Percentiles rank a stretch among this genome's conserved stretches.
phyloP scores from a whole-genome alignment of 2,888 invertebrate genomes.

The Apamea anceps region DNA sequence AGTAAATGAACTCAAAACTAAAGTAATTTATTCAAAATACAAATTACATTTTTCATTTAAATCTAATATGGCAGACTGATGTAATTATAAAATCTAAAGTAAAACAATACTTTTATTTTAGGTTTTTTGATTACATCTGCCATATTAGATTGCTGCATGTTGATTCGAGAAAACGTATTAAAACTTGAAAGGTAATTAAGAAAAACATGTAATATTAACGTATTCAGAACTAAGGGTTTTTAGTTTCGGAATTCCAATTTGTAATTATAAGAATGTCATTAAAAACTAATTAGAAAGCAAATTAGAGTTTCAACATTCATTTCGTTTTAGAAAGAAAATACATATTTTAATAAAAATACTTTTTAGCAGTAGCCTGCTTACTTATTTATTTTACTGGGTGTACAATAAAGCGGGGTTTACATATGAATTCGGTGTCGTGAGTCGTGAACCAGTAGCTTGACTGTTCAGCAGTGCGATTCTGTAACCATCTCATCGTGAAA shows the following conservation, averaged over 20 bases:
- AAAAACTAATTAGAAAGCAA: constrained; percentile 37
- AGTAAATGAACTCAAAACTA: background rate
- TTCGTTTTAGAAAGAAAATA: constrained; percentile 12
- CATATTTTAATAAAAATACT: background rate
- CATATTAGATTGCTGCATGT: background rate
- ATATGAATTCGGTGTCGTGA: background rate
- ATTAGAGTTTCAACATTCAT: constrained; percentile 3
- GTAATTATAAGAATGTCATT: constrained; percentile 29
- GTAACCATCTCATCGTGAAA: no score
- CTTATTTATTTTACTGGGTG: background rate
- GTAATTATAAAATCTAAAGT: constrained; percentile 19
- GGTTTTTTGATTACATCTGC: no score
- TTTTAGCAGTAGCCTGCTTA: background rate
- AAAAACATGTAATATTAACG: constrained; percentile 2
- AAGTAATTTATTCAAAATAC: background rate
- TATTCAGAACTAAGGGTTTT: constrained; percentile 27
- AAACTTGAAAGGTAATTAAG: constrained; percentile 26
- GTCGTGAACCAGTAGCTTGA: background rate
- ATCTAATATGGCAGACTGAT: constrained; percentile 9
- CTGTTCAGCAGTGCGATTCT: background rate
- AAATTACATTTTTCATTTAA: constrained; percentile 6
- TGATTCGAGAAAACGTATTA: constrained; percentile 21
- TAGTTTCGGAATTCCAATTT: constrained; percentile 29
- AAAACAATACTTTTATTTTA: background rate
- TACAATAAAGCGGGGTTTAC: background rate